Conservation (phyloP, 2,797 vertebrate species). For the Paratrypauchen microcephalus region DNA sequence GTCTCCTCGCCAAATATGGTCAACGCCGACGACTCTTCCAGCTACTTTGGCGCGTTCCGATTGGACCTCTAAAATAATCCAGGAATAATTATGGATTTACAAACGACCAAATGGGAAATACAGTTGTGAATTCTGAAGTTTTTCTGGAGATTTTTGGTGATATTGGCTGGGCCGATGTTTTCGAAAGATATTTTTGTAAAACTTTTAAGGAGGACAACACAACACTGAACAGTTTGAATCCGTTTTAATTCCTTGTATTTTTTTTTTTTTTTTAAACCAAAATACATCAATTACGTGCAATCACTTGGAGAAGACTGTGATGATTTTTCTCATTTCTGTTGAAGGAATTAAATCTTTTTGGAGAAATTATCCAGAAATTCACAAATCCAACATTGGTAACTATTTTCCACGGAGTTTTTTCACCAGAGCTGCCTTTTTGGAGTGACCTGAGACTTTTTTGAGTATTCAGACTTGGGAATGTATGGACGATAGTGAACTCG, state of each 20-base stretch:
- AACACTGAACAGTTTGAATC: constrained; percentile 19
- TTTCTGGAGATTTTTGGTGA: constrained; percentile 4
- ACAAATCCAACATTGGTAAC: neutral
- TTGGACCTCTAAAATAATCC: constrained; percentile 79
- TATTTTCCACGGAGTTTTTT: constrained; percentile 1
- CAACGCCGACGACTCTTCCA: constrained; percentile 80
- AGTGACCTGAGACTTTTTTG: constrained; percentile 30
- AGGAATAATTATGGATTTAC: too few relatives aligned
- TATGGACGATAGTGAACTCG: constrained; percentile 35
- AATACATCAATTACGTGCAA: constrained; percentile 43
- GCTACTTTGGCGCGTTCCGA: constrained; percentile 87
- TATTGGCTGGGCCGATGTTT: constrained; percentile 28
- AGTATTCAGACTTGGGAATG: constrained; percentile 72
- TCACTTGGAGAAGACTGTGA: constrained; percentile 35
- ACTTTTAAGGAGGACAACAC: constrained; percentile 10
- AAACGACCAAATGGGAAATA: constrained; percentile 3
- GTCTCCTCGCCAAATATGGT: constrained; percentile 84
- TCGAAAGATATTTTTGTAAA: constrained; percentile 16
- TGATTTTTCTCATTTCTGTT: constrained; percentile 24
- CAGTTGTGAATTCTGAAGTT: neutral
- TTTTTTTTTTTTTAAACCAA: constrained; percentile 10
- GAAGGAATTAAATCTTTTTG: constrained; percentile 11
- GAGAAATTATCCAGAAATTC: constrained; percentile 1
- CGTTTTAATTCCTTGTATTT: constrained; percentile 19
- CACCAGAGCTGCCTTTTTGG: constrained; percentile 9